Conservation (phyloP, 35 echinoderm and acorn worm genomes). For the Eucidaris tribuloides region DNA sequence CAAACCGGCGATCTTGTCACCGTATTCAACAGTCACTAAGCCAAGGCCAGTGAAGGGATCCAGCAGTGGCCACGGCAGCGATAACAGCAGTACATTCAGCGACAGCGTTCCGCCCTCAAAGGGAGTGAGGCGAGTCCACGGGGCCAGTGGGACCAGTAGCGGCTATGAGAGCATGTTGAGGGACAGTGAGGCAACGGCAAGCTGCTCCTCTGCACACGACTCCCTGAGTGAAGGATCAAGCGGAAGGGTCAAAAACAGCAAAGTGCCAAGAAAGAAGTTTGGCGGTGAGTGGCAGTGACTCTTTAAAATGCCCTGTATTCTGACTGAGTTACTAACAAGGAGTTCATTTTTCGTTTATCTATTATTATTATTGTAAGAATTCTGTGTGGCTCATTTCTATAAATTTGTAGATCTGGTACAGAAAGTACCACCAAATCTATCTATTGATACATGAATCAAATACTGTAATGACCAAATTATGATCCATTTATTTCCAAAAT, state of each 20-base stretch:
- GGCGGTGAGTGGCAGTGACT: conserved; percentile 43
- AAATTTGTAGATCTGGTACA: no score
- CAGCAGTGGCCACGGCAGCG: conserved; percentile 96
- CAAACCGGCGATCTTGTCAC: conserved; percentile 77
- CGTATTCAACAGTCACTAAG: conserved; percentile 97
- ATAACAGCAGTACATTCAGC: conserved; percentile 96
- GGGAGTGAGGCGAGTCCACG: conserved; percentile 37
- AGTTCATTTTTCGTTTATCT: neutral
- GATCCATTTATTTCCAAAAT: no score
- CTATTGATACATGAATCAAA: no score
- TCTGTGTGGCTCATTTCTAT: no score
- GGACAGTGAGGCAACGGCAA: conserved; percentile 89
- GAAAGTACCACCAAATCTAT: no score
- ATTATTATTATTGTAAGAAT: no score
- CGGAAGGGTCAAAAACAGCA: conserved; percentile 77
- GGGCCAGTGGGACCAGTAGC: conserved; percentile 88
- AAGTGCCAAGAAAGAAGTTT: conserved; percentile 85
- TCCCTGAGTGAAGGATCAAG: conserved; percentile 89
- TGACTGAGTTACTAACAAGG: neutral
- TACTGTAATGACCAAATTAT: no score
- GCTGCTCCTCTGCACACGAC: conserved; percentile 81
- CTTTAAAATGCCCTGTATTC: neutral
- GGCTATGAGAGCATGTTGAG: conserved; percentile 98
- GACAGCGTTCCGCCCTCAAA: conserved; percentile 57
- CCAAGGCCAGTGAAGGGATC: conserved; percentile 63